Percentiles rank a stretch among this genome's conserved stretches.
Evolutionary conservation across 2,888 invertebrate species (phyloP).

Genomic region (Opisthograptis luteolata): DNA sequence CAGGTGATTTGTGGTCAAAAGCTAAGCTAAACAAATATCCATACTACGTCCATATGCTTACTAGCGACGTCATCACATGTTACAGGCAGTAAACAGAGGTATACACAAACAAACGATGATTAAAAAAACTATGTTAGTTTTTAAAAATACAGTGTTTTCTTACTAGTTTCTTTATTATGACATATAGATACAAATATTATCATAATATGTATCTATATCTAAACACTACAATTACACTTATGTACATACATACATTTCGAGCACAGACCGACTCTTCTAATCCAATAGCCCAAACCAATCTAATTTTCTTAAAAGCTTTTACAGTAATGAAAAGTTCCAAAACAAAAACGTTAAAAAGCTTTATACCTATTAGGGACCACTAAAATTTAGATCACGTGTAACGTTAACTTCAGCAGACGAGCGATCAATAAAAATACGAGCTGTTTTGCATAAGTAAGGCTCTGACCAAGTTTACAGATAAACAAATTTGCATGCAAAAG

Average conservation of each 20-base stretch:
- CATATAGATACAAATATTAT: too few species aligned
- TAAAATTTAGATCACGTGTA: conserved; percentile 27
- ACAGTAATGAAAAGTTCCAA: conserved; percentile 21
- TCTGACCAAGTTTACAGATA: conserved; percentile 7
- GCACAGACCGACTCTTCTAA: conserved; percentile 3
- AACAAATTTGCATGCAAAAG: conserved; percentile 37
- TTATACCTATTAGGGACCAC: conserved; percentile 12
- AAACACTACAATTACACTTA: background rate
- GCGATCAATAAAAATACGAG: conserved; percentile 21
- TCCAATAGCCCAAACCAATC: conserved; percentile 14
- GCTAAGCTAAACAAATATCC: too few species aligned
- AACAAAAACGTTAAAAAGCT: conserved; percentile 12
- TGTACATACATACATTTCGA: background rate
- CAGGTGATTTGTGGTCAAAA: too few species aligned
- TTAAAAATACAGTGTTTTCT: too few species aligned
- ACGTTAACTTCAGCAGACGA: conserved; percentile 19
- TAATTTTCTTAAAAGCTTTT: conserved; percentile 28
- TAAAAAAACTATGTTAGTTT: too few species aligned
- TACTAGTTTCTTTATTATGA: too few species aligned
- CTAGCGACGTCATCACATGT: too few species aligned
- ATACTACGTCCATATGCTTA: too few species aligned
- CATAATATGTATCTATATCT: too few species aligned
- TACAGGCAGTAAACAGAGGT: too few species aligned
- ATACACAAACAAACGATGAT: too few species aligned
- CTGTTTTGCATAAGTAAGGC: conserved; percentile 16